These are phyloP conservation scores for Mythimna lalbum DNA, from an alignment of 2,888 invertebrate genomes.

Conservation along the genomic window DNA sequence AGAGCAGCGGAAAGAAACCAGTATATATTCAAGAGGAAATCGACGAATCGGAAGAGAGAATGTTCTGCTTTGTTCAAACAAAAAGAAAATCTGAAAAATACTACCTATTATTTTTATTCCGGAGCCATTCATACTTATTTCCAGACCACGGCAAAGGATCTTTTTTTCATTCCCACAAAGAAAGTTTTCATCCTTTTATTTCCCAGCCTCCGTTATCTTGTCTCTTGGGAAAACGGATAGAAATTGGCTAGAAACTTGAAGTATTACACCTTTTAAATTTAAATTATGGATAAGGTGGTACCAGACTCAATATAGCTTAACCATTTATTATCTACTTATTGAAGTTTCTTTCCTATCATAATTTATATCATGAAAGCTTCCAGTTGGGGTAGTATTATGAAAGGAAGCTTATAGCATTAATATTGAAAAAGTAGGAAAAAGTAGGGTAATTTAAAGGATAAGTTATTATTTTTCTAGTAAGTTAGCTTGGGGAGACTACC, in stretches of 20 bases:
- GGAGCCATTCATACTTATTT: conserved; percentile 32
- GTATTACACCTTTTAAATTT: conserved; percentile 42
- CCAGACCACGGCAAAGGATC: conserved; percentile 1
- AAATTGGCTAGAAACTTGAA: conserved; percentile 40
- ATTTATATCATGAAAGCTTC: conserved; percentile 52
- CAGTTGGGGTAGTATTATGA: conserved; percentile 20
- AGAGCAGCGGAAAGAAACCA: not conserved
- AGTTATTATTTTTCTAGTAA: conserved; percentile 17
- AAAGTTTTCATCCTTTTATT: conserved; percentile 29
- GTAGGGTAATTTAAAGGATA: not conserved
- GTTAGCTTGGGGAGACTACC: not conserved
- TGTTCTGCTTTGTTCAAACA: conserved; percentile 3
- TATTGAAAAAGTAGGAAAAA: not conserved
- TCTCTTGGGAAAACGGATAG: conserved; percentile 28
- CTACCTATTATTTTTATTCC: conserved; percentile 18
- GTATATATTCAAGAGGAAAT: not conserved
- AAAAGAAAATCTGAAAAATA: conserved; percentile 20
- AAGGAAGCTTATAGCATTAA: conserved; percentile 22
- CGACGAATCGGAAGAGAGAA: conserved; percentile 14
- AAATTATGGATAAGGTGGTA: conserved; percentile 41
- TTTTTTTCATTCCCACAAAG: conserved; percentile 33
- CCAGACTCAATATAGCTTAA: conserved; percentile 60
- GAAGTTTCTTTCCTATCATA: conserved; percentile 47
- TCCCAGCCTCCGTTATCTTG: conserved; percentile 13
- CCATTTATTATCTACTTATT: conserved; percentile 48